These are phyloP conservation scores for Drosophila ficusphila DNA, from an alignment of 1,140 invertebrate species.

Conservation along the genomic window DNA sequence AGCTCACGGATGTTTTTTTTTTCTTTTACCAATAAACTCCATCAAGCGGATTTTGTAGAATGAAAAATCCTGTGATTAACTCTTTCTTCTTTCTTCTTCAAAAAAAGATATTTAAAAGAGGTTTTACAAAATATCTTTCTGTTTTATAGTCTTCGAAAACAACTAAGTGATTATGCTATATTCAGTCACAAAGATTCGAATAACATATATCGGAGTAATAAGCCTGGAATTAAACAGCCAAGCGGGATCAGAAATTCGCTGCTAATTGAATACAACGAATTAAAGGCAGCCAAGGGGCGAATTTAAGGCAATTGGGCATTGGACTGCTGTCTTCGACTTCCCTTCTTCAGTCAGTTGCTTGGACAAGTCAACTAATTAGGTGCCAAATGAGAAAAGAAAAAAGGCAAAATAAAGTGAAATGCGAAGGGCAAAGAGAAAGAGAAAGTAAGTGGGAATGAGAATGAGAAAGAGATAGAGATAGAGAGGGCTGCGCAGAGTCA, in stretches of 20 bases:
- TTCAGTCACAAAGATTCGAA: not conserved
- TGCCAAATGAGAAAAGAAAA: conserved; percentile 43
- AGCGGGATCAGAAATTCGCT: not conserved
- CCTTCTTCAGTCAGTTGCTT: conserved; percentile 11
- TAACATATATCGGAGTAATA: not conserved
- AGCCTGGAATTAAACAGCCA: not conserved
- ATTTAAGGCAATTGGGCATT: conserved; percentile 42
- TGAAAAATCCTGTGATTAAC: too few relatives aligned
- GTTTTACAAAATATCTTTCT: too few relatives aligned
- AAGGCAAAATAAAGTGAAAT: conserved; percentile 23
- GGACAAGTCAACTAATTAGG: conserved; percentile 57
- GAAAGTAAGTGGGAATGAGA: too few relatives aligned
- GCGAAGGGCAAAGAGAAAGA: not conserved
- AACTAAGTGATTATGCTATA: not conserved
- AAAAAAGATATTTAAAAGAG: not conserved
- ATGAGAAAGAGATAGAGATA: not conserved
- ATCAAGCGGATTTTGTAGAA: not conserved
- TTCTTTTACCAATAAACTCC: not conserved
- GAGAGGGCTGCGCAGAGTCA: conserved; percentile 31
- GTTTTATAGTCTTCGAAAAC: too few relatives aligned
- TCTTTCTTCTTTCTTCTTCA: not conserved
- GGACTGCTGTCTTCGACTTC: not conserved
- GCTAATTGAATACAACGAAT: conserved; percentile 18
- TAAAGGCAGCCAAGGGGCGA: conserved; percentile 6
- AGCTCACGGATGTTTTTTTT: not conserved